phyloP scores from a whole-genome alignment of 2,888 invertebrate species.

The Aspidiotus rigidus region DNA sequence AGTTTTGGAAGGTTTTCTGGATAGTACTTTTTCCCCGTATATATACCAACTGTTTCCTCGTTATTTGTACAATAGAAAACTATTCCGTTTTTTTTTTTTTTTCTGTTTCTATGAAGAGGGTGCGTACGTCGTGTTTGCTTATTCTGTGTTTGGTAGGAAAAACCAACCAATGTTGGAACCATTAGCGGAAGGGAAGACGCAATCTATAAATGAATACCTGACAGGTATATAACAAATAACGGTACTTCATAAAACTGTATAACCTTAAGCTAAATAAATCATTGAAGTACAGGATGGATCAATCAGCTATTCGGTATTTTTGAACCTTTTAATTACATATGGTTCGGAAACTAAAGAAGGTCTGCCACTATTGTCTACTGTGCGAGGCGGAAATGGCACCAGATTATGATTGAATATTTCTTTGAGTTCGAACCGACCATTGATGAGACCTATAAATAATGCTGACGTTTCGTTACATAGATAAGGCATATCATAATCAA shows the following conservation, averaged over 20 bases:
- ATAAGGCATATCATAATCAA: no score
- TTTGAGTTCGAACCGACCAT: not conserved
- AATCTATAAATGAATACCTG: conserved; percentile 9
- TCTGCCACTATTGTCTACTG: conserved; percentile 15
- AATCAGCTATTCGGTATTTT: conserved; percentile 30
- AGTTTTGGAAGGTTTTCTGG: not conserved
- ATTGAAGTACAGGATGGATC: conserved; percentile 31
- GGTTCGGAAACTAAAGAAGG: conserved; percentile 12
- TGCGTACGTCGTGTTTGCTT: conserved; percentile 4
- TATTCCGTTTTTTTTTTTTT: not conserved
- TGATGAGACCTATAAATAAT: no score
- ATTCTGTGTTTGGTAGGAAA: not conserved
- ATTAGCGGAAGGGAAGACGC: conserved; percentile 18
- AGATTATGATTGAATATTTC: conserved; percentile 28
- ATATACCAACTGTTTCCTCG: conserved; percentile 4
- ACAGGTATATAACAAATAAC: conserved; percentile 28
- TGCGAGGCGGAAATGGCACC: conserved; percentile 32
- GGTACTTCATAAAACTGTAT: conserved; percentile 20
- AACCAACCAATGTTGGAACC: not conserved
- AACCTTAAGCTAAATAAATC: conserved; percentile 31
- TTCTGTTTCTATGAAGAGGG: conserved; percentile 1
- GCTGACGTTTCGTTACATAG: no score
- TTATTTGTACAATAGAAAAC: conserved; percentile 4
- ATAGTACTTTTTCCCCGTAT: not conserved
- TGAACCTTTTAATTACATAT: conserved; percentile 30